Evolutionary conservation across 2,797 vertebrate species (phyloP), one percentile per base, ranked within the genome.

Genomic region (Fringilla coelebs): DNA sequence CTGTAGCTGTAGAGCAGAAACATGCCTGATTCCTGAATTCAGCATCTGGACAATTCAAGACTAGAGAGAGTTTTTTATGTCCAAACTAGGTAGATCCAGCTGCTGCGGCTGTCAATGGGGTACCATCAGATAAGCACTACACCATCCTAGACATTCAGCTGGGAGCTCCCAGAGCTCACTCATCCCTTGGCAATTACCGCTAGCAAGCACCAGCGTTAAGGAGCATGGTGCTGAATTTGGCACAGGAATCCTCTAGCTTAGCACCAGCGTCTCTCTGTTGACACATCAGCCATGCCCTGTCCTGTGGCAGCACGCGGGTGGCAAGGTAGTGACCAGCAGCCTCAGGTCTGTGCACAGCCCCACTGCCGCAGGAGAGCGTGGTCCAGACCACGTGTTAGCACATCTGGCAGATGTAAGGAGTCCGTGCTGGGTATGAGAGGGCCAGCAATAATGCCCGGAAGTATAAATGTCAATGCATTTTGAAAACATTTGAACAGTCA

Each of bases 281-380:
- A 0, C 51, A 14, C 0, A 0, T 6, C 41, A 28, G 67, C 45
- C 3, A 0, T n/a, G 26, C 29, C 49, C 29, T 1, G 0, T 25
- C 32, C 38, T 2, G 2, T 4, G 2, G 62, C 34, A 45, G 32
- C 2, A 1, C 2, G 4, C 11, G 20, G 36, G 54, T 17, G 2
- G 18, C 52, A 51, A 17, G 20, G 18, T 16, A 9, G 68, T 43
- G 46, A 65, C 45, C 45, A 21, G 51, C 48, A 38, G n/a, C 24
- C 2, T 29, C 21, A 4, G 32, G 25, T 13, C 55, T 46, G 11
- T 32, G 13, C 18, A 6, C 29, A 13, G 54, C 34, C 43, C 32
- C 18, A 4, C 21, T 10, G 2, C 46, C 46, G 6, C 61, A 25
- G 43, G 17, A 43, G 43, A 75, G 38, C 20, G 2, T 4, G 14